These are phyloP conservation scores for Scomber scombrus DNA, from an alignment of 2,113 vertebrate species.

Conservation along the genomic window DNA sequence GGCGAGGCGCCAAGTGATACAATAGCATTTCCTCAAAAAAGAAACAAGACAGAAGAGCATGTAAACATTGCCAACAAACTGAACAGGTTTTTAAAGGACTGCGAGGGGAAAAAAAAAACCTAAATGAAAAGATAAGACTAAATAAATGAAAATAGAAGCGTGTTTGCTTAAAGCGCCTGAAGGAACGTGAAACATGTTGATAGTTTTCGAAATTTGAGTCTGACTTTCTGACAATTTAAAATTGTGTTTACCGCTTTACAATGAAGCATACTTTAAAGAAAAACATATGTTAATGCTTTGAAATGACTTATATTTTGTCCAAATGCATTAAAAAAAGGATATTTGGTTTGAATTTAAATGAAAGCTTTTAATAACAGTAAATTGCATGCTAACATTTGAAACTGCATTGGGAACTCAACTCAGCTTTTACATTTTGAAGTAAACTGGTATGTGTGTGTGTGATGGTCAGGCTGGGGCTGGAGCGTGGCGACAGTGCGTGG, in stretches of 20 bases:
- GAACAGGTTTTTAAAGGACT: background rate
- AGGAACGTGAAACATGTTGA: no score
- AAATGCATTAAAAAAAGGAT: no score
- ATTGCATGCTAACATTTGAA: background rate
- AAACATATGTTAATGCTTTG: no score
- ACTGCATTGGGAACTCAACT: background rate
- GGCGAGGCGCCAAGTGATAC: background rate
- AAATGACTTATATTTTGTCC: no score
- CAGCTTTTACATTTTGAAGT: background rate
- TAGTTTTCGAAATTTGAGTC: no score
- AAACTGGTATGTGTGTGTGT: conserved; percentile 10
- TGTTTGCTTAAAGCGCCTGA: no score
- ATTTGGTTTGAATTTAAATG: no score
- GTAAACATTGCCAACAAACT: background rate
- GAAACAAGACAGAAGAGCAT: background rate
- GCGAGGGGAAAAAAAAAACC: background rate
- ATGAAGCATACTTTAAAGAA: background rate
- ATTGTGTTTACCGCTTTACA: no score
- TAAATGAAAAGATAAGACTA: background rate
- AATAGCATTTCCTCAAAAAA: conserved; percentile 1
- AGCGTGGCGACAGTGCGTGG: conserved; percentile 87
- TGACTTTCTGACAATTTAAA: no score
- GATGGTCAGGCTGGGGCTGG: conserved; percentile 88
- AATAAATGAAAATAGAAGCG: no score
- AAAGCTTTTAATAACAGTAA: background rate